phyloP scores from a whole-genome alignment of 1,140 invertebrate species.

The Papilio dardanus region DNA sequence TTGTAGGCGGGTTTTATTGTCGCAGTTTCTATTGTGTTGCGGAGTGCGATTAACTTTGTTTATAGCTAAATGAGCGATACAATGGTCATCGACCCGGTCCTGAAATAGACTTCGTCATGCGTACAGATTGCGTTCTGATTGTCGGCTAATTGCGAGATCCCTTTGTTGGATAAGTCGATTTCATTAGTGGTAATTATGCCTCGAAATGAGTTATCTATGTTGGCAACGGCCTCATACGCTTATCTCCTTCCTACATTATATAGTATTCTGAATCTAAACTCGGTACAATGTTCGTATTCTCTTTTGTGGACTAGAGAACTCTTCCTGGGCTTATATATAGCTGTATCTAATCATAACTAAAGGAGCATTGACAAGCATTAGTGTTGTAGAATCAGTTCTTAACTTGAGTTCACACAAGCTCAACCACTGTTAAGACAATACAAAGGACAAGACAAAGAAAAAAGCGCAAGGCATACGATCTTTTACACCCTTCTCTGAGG shows the following conservation, averaged over 20 bases:
- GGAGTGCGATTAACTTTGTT: constrained; percentile 76
- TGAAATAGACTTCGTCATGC: constrained; percentile 67
- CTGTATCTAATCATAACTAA: not conserved
- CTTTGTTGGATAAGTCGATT: constrained; percentile 53
- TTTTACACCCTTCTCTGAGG: no score
- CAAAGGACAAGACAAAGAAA: no score
- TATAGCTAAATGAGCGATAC: constrained; percentile 78
- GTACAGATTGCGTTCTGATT: constrained; percentile 66
- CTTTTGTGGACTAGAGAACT: not conserved
- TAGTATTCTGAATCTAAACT: not conserved
- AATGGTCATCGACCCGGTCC: constrained; percentile 65
- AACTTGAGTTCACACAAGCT: no score
- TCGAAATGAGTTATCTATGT: constrained; percentile 41
- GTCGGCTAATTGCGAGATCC: constrained; percentile 57
- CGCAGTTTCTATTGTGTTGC: constrained; percentile 65
- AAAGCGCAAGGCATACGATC: no score
- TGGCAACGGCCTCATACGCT: constrained; percentile 31
- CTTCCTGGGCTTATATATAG: not conserved
- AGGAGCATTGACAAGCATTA: not conserved
- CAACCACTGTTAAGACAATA: no score
- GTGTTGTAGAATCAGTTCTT: no score
- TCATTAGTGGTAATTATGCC: constrained; percentile 54
- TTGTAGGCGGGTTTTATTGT: constrained; percentile 67
- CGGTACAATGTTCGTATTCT: not conserved
- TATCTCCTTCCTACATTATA: constrained; percentile 25